phyloP scores from a whole-genome alignment of 2,888 invertebrate species.

The Abrostola triplasia region DNA sequence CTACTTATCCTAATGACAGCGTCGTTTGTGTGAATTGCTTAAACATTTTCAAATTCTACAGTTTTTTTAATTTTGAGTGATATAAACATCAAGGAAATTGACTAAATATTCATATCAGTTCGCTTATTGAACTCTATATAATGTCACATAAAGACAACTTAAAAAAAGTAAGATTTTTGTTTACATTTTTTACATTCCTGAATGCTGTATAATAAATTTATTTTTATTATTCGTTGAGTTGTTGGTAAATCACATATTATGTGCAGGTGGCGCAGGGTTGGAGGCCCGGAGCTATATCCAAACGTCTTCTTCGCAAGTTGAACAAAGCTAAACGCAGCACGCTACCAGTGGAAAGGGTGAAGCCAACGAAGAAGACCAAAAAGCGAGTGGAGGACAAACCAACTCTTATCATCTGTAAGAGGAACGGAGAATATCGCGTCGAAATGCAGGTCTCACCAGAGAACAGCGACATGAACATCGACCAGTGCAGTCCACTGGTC shows the following conservation, averaged over 20 bases:
- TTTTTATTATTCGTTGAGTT: background rate
- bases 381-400: constrained; percentile 72
- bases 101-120: too few species aligned
- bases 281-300: constrained; percentile 81
- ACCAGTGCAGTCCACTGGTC: constrained; percentile 67
- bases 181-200: background rate
- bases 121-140: too few species aligned
- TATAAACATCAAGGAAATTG: too few species aligned
- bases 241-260: background rate
- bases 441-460: constrained; percentile 71
- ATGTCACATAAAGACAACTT: background rate
- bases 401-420: constrained; percentile 72
- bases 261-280: constrained; percentile 73
- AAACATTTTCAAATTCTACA: too few species aligned
- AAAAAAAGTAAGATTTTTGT: constrained; percentile 12
- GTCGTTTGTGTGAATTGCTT: too few species aligned
- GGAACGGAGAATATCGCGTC: constrained; percentile 74
- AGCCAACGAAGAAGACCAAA: constrained; percentile 65
- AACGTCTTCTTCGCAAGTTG: constrained; percentile 70
- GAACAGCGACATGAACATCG: constrained; percentile 50
- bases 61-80: too few species aligned
- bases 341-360: constrained; percentile 49
- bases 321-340: constrained; percentile 68
- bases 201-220: background rate
- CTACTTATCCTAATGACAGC: too few species aligned